These are phyloP conservation scores for Amphipyra tragopoginis DNA, from an alignment of 2,888 invertebrate genomes.

Conservation along the genomic window DNA sequence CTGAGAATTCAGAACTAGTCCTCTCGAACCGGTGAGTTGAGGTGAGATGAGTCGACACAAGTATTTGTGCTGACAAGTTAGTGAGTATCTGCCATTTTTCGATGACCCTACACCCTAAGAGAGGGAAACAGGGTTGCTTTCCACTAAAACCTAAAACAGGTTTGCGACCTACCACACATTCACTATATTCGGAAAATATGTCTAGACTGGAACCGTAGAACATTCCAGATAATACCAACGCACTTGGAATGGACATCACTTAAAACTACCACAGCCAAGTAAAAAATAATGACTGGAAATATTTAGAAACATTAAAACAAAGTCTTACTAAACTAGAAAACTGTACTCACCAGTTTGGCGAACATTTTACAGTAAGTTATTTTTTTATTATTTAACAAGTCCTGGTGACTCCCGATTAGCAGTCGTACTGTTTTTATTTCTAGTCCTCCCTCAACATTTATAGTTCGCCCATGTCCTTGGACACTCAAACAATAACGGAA, in stretches of 20 bases:
- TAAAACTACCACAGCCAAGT: not conserved
- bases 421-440: constrained; percentile 73
- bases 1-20: no score
- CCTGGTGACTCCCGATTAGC: constrained; percentile 54
- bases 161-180: no score
- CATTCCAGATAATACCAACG: not conserved
- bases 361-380: no score
- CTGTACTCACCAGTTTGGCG: constrained; percentile 81
- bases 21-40: no score
- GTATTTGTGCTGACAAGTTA: no score
- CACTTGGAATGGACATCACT: not conserved
- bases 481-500: constrained; percentile 80
- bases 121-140: no score
- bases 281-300: not conserved
- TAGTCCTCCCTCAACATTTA: constrained; percentile 78
- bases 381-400: constrained; percentile 58
- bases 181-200: no score
- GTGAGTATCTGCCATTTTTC: no score
- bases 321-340: not conserved
- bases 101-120: no score
- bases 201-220: no score
- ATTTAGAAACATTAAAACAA: not conserved
- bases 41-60: no score
- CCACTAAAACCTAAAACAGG: no score
- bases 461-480: constrained; percentile 82